A percentile compares a stretch with the other conserved stretches of the same genome.
These are phyloP conservation scores for Thereva nobilitata DNA, from an alignment of 2,888 invertebrate genomes.

Conservation along the genomic window DNA sequence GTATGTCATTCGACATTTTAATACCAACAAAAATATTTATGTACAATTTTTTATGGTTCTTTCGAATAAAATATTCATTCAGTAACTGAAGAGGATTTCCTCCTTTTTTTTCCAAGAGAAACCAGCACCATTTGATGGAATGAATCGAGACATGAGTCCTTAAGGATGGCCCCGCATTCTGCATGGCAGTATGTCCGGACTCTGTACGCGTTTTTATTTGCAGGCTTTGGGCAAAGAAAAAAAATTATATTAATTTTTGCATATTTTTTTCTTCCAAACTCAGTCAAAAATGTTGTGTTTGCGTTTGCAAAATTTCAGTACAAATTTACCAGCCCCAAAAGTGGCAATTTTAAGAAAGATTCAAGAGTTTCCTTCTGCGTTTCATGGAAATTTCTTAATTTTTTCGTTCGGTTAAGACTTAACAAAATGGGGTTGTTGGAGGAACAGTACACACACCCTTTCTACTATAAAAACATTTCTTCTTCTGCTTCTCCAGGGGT, in stretches of 20 bases:
- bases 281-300: conserved; percentile 16
- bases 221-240: neutral
- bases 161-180: neutral
- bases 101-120: neutral
- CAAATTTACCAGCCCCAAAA: no score
- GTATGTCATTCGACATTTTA: conserved; percentile 40
- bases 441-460: no score
- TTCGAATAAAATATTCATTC: conserved; percentile 41
- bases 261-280: conserved; percentile 16
- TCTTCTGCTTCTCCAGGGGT: no score
- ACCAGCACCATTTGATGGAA: conserved; percentile 8
- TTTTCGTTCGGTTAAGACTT: no score
- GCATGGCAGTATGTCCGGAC: neutral
- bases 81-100: conserved; percentile 38
- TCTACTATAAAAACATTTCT: no score
- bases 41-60: conserved; percentile 41
- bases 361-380: no score
- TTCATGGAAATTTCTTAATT: no score
- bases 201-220: conserved; percentile 12
- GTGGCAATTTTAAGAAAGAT: no score
- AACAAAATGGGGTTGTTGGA: no score
- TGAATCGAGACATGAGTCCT: conserved; percentile 1
- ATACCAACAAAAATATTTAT: conserved; percentile 41
- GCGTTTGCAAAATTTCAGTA: no score
- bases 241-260: conserved; percentile 17